Percentiles rank a stretch among this genome's conserved stretches.
phyloP scores from a whole-genome alignment of 2,113 vertebrate species.

The Corythaixoides concolor region DNA sequence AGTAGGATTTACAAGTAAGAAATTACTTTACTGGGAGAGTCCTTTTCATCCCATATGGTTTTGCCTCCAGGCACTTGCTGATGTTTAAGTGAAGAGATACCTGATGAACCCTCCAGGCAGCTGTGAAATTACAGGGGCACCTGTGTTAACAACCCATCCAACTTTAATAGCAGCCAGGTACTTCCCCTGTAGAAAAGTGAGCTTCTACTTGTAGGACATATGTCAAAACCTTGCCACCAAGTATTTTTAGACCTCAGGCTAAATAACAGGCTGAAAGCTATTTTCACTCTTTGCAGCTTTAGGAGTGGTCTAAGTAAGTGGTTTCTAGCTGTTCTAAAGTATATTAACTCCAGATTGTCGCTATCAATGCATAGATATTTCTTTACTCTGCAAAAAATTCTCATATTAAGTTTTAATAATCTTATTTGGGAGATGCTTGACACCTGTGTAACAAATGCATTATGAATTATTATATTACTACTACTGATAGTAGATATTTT shows the following conservation, averaged over 20 bases:
- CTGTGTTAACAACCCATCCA: conserved; percentile 12
- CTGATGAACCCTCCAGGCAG: conserved; percentile 11
- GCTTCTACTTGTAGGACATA: not conserved
- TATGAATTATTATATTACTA: not conserved
- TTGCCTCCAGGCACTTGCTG: not conserved
- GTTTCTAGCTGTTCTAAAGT: conserved; percentile 35
- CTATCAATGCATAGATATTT: conserved; percentile 5
- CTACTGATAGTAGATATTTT: not conserved
- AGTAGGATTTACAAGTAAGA: conserved; percentile 52
- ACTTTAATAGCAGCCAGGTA: conserved; percentile 24
- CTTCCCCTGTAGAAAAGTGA: not conserved
- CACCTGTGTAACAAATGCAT: not conserved
- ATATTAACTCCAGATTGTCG: conserved; percentile 17
- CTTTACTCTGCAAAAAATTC: not conserved
- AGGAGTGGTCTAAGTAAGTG: conserved; percentile 39
- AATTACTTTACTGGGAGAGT: conserved; percentile 39
- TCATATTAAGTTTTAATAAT: not conserved
- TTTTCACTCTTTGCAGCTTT: conserved; percentile 21
- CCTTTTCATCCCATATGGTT: conserved; percentile 43
- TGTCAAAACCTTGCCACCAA: conserved; percentile 28
- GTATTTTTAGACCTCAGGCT: conserved; percentile 33
- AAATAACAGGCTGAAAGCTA: not conserved
- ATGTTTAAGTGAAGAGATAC: conserved; percentile 31
- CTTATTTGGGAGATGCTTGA: not conserved
- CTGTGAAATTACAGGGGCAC: conserved; percentile 22